Percentiles rank a stretch among this genome's conserved stretches.
Evolutionary conservation across 23 tunicate genomes (phyloP).

Genomic region (Phallusia fumigata): DNA sequence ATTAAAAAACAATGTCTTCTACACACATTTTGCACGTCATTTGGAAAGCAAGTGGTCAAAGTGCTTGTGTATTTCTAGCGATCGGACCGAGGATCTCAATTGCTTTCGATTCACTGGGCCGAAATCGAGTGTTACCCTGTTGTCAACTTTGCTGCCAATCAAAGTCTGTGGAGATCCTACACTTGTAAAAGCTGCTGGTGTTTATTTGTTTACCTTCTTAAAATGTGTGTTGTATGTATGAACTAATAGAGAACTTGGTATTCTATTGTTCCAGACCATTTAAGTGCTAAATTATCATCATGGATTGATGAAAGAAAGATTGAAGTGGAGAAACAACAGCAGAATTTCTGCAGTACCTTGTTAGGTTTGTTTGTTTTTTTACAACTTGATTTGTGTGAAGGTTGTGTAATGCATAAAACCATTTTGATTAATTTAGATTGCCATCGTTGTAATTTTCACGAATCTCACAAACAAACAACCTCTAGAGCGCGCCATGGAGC

Average conservation of each 20-base stretch:
- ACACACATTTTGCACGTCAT: neutral
- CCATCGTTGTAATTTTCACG: neutral
- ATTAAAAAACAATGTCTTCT: too few species aligned
- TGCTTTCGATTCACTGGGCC: constrained; percentile 84
- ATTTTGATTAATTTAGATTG: neutral
- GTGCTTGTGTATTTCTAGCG: constrained; percentile 27
- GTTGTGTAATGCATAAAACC: too few species aligned
- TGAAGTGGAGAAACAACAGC: constrained; percentile 5
- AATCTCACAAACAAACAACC: neutral
- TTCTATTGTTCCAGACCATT: neutral
- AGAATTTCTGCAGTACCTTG: neutral
- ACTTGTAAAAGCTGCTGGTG: neutral
- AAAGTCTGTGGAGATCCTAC: neutral
- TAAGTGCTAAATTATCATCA: neutral
- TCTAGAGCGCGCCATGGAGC: constrained; percentile 19
- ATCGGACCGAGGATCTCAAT: constrained; percentile 29
- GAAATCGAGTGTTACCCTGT: constrained; percentile 60
- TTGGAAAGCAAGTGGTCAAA: neutral
- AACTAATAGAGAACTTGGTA: too few species aligned
- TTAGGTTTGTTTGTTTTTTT: neutral
- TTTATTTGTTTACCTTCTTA: neutral
- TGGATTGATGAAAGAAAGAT: constrained; percentile 10
- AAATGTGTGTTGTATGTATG: neutral
- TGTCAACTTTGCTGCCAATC: constrained; percentile 50
- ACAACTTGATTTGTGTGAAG: too few species aligned